Base-by-base conservation (phyloP, 2,797 vertebrate genomes). In the Hippopotamyrus pictus region DNA sequence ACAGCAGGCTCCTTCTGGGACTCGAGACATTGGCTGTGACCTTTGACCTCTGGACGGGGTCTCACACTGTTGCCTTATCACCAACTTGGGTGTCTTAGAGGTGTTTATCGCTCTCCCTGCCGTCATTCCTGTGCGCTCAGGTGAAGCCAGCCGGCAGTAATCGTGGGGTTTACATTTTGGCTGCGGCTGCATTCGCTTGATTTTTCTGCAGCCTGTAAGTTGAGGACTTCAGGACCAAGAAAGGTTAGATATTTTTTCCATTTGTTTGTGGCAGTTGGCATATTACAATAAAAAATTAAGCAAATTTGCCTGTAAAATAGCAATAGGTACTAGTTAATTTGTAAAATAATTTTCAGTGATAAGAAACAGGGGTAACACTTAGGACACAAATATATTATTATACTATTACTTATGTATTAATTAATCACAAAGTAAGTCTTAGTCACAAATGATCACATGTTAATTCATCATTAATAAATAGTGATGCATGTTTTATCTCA, bases 161-260 rank as follows among this genome's bases (percentile, higher is more conserved):
- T 44, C 6, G 25, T 33, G 12, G 91, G 92, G 89, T 86, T 44
- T 62, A 91, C 91, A 92, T 92, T 90, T 89, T 92, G 91, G 90
- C 93, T 92, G 91, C 92, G 92, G 93, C 90, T 79, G 91, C 90
- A 65, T 88, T 92, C 90, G 90, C 92, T 50, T 91, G 84, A 87
- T 92, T 92, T 93, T 91, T 91, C 91, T 91, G 90, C 91, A 92
- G 91, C 92, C 90, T 93, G 91, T 93, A 91, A 90, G 92, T 88
- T 57, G 90, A 93, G 76, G 89, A 92, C 85, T 92, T 90, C 89
- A 91, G 86, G 62, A 92, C 90, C 91, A 90, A 92, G 83, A 69
- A 88, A 90, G 90, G 90, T 88, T 89, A 90, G 92, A 91, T 90
- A 33, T 8, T 25, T 57, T 51, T n/a, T 0, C 25, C 48, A 54